Evolutionary conservation across 2,797 vertebrate genomes (phyloP), one percentile per base, ranked within the genome.

Genomic region (Falco peregrinus): DNA sequence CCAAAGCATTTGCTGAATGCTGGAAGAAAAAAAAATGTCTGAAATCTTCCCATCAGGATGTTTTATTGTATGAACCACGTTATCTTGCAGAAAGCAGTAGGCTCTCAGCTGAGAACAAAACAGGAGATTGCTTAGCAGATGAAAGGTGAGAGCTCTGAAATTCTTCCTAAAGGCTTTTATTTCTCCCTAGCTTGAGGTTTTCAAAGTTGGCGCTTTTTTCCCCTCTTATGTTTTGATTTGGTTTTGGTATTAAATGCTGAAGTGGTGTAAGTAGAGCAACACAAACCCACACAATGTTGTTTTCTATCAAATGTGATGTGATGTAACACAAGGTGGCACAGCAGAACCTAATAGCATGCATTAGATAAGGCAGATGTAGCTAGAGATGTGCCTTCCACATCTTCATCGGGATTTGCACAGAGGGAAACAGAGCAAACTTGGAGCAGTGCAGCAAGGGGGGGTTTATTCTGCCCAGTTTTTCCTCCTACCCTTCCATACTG

Each of bases 301-400:
- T 93, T 85, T 53, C n/a, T 89, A 90, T 91, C 87, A 91, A 69
- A 85, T 91, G 91, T 95, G 93, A 97, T 87, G 88, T 94, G 96
- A 96, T 93, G 74, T 96, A 97, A 98, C 98, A 97, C 98, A 97
- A 98, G 98, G 97, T 97, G 98, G 98, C 98, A 98, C 95, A 97
- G 97, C 80, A 63, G 97, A 96, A 97, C 98, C 94, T 97, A 86
- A 85, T 92, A 86, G 92, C 78, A 24, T 47, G 37, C 51, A 16
- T 71, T 25, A 65, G 95, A 87, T 76, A 53, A 94, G 89, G 95
- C 96, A 95, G 54, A 92, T 96, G 87, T 88, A 96, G 90, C 96
- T 92, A 16, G 93, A 96, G 92, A 91, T 93, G 75, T 89, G 85
- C 93, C 90, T 97, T 90, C 94, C 78, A 60, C 95, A 92, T 90